phyloP scores from a whole-genome alignment of 2,888 invertebrate genomes.

The Sturmia bella region DNA sequence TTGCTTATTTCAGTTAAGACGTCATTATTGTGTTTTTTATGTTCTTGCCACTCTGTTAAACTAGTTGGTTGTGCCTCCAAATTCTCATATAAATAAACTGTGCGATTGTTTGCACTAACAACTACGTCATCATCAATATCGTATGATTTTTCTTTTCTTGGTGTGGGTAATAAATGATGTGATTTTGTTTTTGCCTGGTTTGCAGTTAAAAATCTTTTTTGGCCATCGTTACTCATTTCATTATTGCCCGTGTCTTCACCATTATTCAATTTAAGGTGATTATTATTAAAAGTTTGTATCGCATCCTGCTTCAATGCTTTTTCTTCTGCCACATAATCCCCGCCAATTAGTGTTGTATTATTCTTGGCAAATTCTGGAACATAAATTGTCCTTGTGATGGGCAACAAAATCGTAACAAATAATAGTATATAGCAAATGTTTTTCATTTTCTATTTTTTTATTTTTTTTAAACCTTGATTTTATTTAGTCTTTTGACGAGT shows the following conservation, averaged over 20 bases:
- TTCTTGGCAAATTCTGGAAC: slow-evolving; percentile 55
- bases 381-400: slow-evolving; percentile 34
- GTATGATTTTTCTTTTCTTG: slow-evolving; percentile 74
- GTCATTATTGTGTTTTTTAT: slow-evolving; percentile 18
- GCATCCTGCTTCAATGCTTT: slow-evolving; percentile 2
- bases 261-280: slow-evolving; percentile 65
- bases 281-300: slow-evolving; percentile 62
- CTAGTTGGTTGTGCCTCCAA: slow-evolving; percentile 64
- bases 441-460: slow-evolving; percentile 38
- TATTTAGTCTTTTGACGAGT: background rate
- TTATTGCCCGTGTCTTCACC: slow-evolving; percentile 9
- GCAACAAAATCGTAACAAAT: slow-evolving; percentile 19
- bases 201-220: slow-evolving; percentile 46
- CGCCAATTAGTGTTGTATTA: slow-evolving; percentile 1
- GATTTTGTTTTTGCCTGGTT: slow-evolving; percentile 59
- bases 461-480: background rate
- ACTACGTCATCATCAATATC: slow-evolving; percentile 73
- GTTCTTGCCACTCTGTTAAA: slow-evolving; percentile 47
- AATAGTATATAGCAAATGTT: slow-evolving; percentile 11
- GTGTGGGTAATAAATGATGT: slow-evolving; percentile 61
- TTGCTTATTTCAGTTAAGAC: slow-evolving; percentile 13
- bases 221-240: slow-evolving; percentile 61
- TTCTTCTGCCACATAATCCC: background rate
- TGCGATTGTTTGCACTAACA: slow-evolving; percentile 28
- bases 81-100: slow-evolving; percentile 36